Base-by-base conservation (phyloP, 2,113 vertebrate species). In the Genyomyrus donnyi region DNA sequence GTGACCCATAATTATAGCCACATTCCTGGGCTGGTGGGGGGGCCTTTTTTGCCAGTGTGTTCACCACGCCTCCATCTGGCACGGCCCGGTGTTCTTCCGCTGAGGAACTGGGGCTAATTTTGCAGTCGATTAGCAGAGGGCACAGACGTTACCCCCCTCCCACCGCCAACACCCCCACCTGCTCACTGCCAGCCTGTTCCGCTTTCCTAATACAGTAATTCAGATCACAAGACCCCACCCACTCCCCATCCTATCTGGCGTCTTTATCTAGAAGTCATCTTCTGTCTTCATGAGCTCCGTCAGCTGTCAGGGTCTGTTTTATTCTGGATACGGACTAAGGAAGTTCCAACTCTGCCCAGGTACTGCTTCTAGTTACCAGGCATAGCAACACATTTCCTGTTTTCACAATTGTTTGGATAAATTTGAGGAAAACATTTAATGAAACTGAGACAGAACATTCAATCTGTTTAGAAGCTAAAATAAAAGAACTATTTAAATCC, bases 61-160 rank as follows among this genome's bases (percentile, higher is more conserved):
- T 94, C 91, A 9, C 92, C 93, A 94, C 84, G 92, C 92, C 92
- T 96, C 97, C 96, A 96, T 97, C 97, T 97, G 96, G 95, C 87
- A 58, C 92, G 89, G 95, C 95, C 95, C 94, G 94, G 92, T 90
- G 91, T 48, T 91, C 92, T 94, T 95, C 95, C 96, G 95, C 94
- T 88, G 94, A 95, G 95, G 95, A 93, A 90, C 92, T 92, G 92
- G 87, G 93, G 96, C 95, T 96, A 96, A 96, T 96, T 96, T 97
- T 96, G 96, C 97, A 97, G 96, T 96, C 96, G 96, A 97, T 97
- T 97, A 97, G 96, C 95, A 94, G 96, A 96, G 95, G 96, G 96
- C 93, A 93, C 92, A 94, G 95, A 95, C 96, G 62, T 96, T 96
- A 95, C 96, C 19, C 19, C 53, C 52, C 52, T 19, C 19, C 52